Base-by-base conservation (phyloP, 2,888 invertebrate genomes). In the Cantharis nigra region DNA sequence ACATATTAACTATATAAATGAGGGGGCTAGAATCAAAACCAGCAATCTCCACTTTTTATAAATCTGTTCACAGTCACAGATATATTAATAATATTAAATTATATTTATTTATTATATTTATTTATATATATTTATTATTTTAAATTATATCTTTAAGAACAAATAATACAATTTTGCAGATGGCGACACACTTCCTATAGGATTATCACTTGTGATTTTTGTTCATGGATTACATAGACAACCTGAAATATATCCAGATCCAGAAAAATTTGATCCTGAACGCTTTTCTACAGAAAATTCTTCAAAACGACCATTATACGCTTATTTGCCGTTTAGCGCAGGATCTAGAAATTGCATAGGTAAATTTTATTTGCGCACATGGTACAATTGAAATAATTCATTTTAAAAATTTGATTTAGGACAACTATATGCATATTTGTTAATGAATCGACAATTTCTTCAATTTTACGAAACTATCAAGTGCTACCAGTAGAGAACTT, bases 281-380 rank as follows among this genome's bases (percentile, higher is more conserved):
- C 80, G 86, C 74, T 86, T 86, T 76, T 80, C 82, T 7, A 76
- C 79, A 5, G 83, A 83, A 72, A 81, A 82, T 23, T 84, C 83
- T 71, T 71, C 78, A 2, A 77, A 77, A 23, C 79, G 84, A 18
- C 81, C 80, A n/a, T 79, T 75, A 7, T 84, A 81, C 67, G 80
- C 82, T 14, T 85, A 74, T 11, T 63, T 63, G 4, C 71, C 71
- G 3, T 71, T 71, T 16, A 28, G 71, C 14, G 71, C 71, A 7
- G 86, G 86, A 3, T 85, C 86, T 1, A 81, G 86, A 71, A 83
- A 83, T 77, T 86, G 86, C 70, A 85, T 86, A 69, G 86, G 86
- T 85, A 78, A 82, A 72, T 79, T 13, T 13, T n/a, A 49, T n/a
- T n/a, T n/a, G 0, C n/a, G 7, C 1, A n/a, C 7, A n/a, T 49